phyloP scores from a whole-genome alignment of 2,113 vertebrate species.

The Oreochromis aureus region DNA sequence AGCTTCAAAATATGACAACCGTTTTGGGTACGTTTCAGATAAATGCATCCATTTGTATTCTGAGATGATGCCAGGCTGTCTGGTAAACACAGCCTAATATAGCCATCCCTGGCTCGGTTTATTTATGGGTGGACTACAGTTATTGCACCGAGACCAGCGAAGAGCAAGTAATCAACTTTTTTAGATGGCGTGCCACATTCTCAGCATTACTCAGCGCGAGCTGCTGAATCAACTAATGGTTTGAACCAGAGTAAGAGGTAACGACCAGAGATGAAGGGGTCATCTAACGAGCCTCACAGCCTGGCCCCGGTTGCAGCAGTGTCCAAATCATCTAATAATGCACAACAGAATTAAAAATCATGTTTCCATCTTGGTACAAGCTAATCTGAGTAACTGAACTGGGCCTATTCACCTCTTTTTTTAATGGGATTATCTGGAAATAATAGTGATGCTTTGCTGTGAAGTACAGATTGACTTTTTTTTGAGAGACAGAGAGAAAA shows the following conservation, averaged over 20 bases:
- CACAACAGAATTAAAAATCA: background rate
- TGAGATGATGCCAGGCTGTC: background rate
- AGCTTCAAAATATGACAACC: background rate
- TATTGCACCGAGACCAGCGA: background rate
- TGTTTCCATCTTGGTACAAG: background rate
- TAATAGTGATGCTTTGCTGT: background rate
- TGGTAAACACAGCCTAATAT: background rate
- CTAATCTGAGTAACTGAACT: background rate
- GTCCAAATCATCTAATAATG: background rate
- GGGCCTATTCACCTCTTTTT: background rate
- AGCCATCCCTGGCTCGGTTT: background rate
- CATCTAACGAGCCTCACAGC: background rate
- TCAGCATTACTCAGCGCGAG: background rate
- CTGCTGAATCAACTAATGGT: constrained; percentile 1
- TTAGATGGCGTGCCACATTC: background rate
- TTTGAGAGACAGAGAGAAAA: background rate
- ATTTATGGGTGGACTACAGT: background rate
- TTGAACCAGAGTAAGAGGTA: background rate
- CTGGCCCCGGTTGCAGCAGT: background rate
- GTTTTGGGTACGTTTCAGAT: background rate
- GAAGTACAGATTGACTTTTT: background rate
- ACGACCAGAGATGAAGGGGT: constrained; percentile 12
- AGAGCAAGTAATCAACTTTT: background rate
- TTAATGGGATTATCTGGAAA: background rate
- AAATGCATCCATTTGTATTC: background rate